These are phyloP conservation scores for Pristionchus mayeri DNA, from an alignment of 2,888 invertebrate species.

Conservation along the genomic window DNA sequence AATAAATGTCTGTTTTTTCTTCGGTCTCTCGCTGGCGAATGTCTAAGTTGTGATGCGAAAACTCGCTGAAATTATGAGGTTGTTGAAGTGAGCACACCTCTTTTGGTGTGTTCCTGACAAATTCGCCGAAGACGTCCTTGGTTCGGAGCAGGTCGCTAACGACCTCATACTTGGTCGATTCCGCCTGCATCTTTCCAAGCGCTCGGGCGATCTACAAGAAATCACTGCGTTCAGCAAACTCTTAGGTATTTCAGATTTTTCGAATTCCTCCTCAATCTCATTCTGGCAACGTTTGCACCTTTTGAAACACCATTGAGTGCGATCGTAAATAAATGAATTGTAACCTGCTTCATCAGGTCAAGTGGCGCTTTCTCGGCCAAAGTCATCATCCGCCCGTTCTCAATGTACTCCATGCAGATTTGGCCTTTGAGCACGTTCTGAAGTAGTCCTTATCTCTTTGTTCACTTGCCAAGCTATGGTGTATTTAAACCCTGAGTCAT, in stretches of 20 bases:
- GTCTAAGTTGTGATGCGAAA: no score
- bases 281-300: neutral
- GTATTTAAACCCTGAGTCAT: no score
- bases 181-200: neutral
- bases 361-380: neutral
- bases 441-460: neutral
- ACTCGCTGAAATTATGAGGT: neutral
- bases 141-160: neutral
- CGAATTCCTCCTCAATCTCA: no score
- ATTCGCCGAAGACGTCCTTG: conserved; percentile 20
- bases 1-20: no score
- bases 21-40: no score
- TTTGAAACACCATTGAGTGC: neutral
- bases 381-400: neutral
- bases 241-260: no score
- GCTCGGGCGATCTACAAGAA: neutral
- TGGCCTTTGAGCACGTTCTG: neutral
- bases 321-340: neutral
- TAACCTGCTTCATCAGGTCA: neutral
- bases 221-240: neutral
- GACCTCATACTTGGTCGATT: neutral
- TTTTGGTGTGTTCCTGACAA: neutral
- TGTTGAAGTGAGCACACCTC: neutral
- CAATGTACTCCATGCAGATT: conserved; percentile 21
- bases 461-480: neutral